Conservation (phyloP, 2,888 invertebrate genomes). For the Neoaliturus tenellus region DNA sequence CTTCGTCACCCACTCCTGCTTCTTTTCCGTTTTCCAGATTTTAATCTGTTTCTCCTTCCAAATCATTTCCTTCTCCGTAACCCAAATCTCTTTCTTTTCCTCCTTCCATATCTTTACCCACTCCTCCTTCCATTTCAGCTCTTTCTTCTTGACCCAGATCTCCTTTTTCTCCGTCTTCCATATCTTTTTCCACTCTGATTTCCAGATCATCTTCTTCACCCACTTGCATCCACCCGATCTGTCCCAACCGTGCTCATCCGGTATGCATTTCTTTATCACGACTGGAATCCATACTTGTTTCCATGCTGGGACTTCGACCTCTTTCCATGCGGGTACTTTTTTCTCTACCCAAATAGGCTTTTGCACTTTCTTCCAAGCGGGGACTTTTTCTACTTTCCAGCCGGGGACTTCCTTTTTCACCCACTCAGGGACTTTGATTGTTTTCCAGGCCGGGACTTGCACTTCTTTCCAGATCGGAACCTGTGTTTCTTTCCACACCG, state of each 20-base stretch:
- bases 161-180: conserved; percentile 80
- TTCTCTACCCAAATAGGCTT: conserved; percentile 78
- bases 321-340: conserved; percentile 83
- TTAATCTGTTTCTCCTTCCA: conserved; percentile 83
- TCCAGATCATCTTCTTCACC: conserved; percentile 79
- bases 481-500: conserved; percentile 82
- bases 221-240: conserved; percentile 71
- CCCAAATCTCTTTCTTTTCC: conserved; percentile 79
- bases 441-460: conserved; percentile 83
- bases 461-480: conserved; percentile 88
- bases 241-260: conserved; percentile 62
- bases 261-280: conserved; percentile 84
- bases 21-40: conserved; percentile 76
- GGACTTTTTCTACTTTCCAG: conserved; percentile 81
- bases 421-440: conserved; percentile 82
- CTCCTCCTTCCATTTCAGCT: conserved; percentile 77
- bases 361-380: conserved; percentile 80
- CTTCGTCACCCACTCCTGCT: conserved; percentile 77
- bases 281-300: conserved; percentile 85
- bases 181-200: conserved; percentile 87
- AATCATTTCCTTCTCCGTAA: conserved; percentile 81
- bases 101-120: conserved; percentile 77
- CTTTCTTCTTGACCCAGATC: conserved; percentile 67
- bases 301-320: conserved; percentile 84
- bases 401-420: conserved; percentile 83